These are phyloP conservation scores for Diaprepes abbreviatus DNA, from an alignment of 2,888 invertebrate species.

Conservation along the genomic window DNA sequence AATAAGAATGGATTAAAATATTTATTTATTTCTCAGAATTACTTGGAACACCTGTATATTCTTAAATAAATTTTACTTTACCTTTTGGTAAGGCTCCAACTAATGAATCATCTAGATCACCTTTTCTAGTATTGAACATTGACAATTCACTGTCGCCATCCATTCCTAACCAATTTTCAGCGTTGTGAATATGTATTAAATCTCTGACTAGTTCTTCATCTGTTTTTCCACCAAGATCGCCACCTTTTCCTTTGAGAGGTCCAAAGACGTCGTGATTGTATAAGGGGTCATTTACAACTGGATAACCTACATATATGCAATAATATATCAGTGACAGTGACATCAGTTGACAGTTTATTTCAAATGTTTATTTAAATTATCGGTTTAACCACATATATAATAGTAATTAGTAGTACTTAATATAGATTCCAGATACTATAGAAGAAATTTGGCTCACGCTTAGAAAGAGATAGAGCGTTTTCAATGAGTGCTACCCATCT, in stretches of 20 bases:
- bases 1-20: background rate
- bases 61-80: slow-evolving; percentile 46
- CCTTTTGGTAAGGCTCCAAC: slow-evolving; percentile 66
- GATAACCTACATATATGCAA: slow-evolving; percentile 93
- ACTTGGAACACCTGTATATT: no score
- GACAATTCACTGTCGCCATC: slow-evolving; percentile 89
- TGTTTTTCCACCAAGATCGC: slow-evolving; percentile 88
- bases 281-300: slow-evolving; percentile 96
- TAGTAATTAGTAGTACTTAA: no score
- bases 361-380: no score
- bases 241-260: slow-evolving; percentile 90
- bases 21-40: no score
- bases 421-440: no score
- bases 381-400: no score
- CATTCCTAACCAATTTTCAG: slow-evolving; percentile 94
- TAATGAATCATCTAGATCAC: slow-evolving; percentile 65
- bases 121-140: slow-evolving; percentile 81
- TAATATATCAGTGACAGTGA: no score
- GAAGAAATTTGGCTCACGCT: no score
- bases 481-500: no score
- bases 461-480: no score
- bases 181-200: slow-evolving; percentile 92
- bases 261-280: slow-evolving; percentile 98
- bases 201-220: slow-evolving; percentile 91
- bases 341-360: no score